A percentile compares a stretch with the other conserved stretches of the same genome.
phyloP scores from a whole-genome alignment of 2,888 invertebrate genomes.

The Pedicia rivosa region DNA sequence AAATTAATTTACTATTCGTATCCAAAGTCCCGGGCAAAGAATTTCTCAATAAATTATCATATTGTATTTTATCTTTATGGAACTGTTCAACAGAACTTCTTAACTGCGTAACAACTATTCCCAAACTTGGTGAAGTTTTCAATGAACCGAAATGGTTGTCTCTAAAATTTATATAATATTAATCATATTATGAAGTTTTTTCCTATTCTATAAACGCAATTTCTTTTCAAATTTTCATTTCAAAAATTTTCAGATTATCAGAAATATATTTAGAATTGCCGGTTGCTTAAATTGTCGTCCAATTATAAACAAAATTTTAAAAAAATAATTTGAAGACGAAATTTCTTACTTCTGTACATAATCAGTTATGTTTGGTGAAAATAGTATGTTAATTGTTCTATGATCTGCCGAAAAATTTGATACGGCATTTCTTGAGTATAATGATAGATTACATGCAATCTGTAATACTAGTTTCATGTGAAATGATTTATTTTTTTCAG shows the following conservation, averaged over 20 bases:
- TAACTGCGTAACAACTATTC: slow-evolving; percentile 37
- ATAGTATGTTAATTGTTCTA: slow-evolving; percentile 35
- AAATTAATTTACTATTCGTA: slow-evolving; percentile 19
- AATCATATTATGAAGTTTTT: not conserved
- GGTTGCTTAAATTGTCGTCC: no score
- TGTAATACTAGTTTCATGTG: slow-evolving; percentile 35
- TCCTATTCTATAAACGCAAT: not conserved
- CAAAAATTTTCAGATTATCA: no score
- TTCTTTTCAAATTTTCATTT: no score
- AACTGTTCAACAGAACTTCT: slow-evolving; percentile 38
- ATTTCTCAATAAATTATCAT: slow-evolving; percentile 32
- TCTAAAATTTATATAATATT: slow-evolving; percentile 9
- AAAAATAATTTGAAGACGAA: no score
- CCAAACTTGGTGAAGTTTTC: slow-evolving; percentile 31
- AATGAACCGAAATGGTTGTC: slow-evolving; percentile 17
- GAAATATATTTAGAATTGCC: no score
- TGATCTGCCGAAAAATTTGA: slow-evolving; percentile 38
- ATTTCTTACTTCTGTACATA: slow-evolving; percentile 13
- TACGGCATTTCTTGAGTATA: slow-evolving; percentile 51
- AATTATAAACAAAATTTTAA: no score
- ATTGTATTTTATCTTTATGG: slow-evolving; percentile 33
- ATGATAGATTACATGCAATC: slow-evolving; percentile 53
- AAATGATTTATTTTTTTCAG: slow-evolving; percentile 22
- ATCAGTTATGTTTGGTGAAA: slow-evolving; percentile 34
- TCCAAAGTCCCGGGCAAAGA: slow-evolving; percentile 35